These are phyloP conservation scores for Aptenodytes patagonicus DNA, from an alignment of 2,113 vertebrate species.

Conservation along the genomic window DNA sequence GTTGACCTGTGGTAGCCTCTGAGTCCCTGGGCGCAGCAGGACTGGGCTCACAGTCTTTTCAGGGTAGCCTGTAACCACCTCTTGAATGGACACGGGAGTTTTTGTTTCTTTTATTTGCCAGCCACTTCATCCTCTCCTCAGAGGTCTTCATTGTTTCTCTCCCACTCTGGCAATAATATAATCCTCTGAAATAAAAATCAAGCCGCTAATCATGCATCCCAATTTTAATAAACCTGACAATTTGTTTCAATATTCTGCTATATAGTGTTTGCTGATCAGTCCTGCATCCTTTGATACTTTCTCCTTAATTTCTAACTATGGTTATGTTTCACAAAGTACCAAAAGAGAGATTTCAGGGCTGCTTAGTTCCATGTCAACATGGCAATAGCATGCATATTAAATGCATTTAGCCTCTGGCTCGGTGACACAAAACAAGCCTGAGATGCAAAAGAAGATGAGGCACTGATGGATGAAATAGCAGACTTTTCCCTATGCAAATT, in stretches of 20 bases:
- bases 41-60: neutral
- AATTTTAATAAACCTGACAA: neutral
- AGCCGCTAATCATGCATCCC: neutral
- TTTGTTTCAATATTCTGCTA: neutral
- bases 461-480: neutral
- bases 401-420: neutral
- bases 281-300: neutral
- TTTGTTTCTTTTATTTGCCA: neutral
- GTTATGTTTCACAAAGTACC: neutral
- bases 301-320: neutral
- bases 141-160: neutral
- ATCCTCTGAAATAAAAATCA: neutral
- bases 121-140: neutral
- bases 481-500: neutral
- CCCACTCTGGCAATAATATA: neutral
- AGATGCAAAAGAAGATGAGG: slow-evolving; percentile 12
- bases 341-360: neutral
- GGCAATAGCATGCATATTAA: neutral
- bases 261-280: neutral
- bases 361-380: neutral
- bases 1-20: neutral
- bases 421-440: neutral
- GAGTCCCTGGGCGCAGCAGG: neutral
- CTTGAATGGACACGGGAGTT: neutral
- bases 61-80: neutral